Evolutionary conservation across 2,113 vertebrate species (phyloP), one percentile per base, ranked within the genome.

Genomic region (Passer domesticus): DNA sequence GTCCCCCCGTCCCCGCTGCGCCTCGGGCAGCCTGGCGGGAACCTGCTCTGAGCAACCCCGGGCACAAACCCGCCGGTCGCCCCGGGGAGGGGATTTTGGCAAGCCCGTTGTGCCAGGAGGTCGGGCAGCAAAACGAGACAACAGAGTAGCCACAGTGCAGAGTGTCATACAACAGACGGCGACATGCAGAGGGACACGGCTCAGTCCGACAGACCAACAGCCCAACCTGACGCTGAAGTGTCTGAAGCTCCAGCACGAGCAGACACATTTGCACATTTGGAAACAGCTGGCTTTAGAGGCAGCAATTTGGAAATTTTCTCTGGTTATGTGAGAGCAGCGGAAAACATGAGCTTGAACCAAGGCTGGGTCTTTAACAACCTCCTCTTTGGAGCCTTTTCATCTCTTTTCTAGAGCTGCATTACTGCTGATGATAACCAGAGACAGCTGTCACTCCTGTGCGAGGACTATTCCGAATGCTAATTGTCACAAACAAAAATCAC

Each of bases 401-500:
- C 68, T 89, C 84, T 92, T 70, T 93, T 63, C 79, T 68, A 83
- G 75, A 93, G 77, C 84, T 74, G 90, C 13, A 0, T 63, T 66
- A 80, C 88, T 92, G 94, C 87, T 87, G 91, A 52, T 19, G 10
- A 68, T 87, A 96, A 96, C 95, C 96, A 96, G 96, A 97, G 92
- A 83, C 53, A 87, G 91, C 88, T 93, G 91, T 76, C 88, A 52
- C 87, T 95, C 91, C 93, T 93, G 92, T 92, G 96, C 96, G 37
- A 97, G 96, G 96, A 96, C 93, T 95, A 93, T 13, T 84, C 97
- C 82, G 92, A 96, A 77, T 84, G 95, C 91, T 96, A 93, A 91
- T 79, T 13, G 62, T 94, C 97, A 98, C 98, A 98, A 98, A 98
- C 98, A 97, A 97, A 98, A 98, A 98, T 97, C 97, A 98, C 98